Evolutionary conservation across 1,140 invertebrate species (phyloP).

Genomic region (Ruditapes philippinarum): DNA sequence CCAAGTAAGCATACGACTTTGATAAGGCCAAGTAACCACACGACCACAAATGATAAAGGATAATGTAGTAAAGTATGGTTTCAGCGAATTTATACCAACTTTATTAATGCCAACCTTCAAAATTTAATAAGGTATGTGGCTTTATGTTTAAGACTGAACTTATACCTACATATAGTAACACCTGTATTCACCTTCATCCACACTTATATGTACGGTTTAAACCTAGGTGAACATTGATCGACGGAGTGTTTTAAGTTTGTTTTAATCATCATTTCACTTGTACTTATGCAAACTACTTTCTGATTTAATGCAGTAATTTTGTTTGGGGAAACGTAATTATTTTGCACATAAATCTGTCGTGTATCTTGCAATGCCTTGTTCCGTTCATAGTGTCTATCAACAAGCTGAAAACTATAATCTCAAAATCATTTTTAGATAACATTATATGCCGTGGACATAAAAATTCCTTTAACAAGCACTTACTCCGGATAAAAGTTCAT

Average conservation of each 20-base stretch:
- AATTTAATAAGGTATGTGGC: no score
- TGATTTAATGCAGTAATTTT: constrained; percentile 58
- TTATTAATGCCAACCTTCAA: no score
- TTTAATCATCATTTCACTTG: constrained; percentile 12
- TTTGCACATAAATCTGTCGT: constrained; percentile 53
- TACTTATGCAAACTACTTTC: not conserved
- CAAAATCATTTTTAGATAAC: constrained; percentile 45
- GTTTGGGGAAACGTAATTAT: constrained; percentile 60
- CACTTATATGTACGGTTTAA: not conserved
- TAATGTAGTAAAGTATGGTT: no score
- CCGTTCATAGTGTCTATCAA: not conserved
- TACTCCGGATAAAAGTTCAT: constrained; percentile 23
- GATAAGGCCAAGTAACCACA: no score
- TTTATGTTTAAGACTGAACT: no score
- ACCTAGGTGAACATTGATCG: not conserved
- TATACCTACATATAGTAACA: no score
- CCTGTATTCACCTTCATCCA: not conserved
- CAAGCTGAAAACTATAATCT: constrained; percentile 34
- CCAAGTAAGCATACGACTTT: no score
- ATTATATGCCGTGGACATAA: constrained; percentile 58
- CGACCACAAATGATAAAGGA: no score
- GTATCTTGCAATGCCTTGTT: not conserved
- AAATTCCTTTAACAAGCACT: constrained; percentile 35
- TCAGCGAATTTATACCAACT: no score
- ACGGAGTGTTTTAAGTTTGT: constrained; percentile 3